Evolutionary conservation across 1,140 invertebrate species (phyloP).

Genomic region (Drosophila lowei): DNA sequence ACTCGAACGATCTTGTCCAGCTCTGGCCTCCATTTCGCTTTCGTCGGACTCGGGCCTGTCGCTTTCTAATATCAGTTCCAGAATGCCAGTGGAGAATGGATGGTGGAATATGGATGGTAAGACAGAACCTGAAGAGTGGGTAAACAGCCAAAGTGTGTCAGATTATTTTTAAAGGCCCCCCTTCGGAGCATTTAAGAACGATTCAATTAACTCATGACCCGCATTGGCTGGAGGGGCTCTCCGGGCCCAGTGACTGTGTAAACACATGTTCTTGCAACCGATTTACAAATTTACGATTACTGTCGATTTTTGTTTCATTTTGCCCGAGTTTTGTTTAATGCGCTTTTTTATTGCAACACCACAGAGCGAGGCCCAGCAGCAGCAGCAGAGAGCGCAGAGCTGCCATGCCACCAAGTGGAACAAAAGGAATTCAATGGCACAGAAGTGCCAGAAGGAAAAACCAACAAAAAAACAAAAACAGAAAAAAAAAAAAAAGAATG

Average conservation of each 20-base stretch:
- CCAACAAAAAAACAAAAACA: conserved; percentile 40
- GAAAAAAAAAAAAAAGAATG: conserved; percentile 67
- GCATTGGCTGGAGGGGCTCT: conserved; percentile 36
- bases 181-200: conserved; percentile 52
- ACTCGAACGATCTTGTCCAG: conserved; percentile 4
- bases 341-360: conserved; percentile 66
- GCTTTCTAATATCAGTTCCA: conserved; percentile 55
- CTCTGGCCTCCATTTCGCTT: conserved; percentile 52
- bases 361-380: conserved; percentile 1
- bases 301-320: conserved; percentile 64
- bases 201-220: conserved; percentile 70
- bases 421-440: conserved; percentile 59
- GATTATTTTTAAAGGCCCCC: conserved; percentile 59
- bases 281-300: conserved; percentile 77
- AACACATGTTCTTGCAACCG: conserved; percentile 79
- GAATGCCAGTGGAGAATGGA: conserved; percentile 9
- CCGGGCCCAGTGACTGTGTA: conserved; percentile 54
- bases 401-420: conserved; percentile 51
- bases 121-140: conserved; percentile 19
- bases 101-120: too few species aligned
- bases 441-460: conserved; percentile 27
- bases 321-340: conserved; percentile 44
- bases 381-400: too few species aligned
- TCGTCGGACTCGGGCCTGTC: conserved; percentile 31
- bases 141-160: conserved; percentile 57